These are phyloP conservation scores for Spicauda simplicius DNA, from an alignment of 2,888 invertebrate genomes.

Conservation along the genomic window DNA sequence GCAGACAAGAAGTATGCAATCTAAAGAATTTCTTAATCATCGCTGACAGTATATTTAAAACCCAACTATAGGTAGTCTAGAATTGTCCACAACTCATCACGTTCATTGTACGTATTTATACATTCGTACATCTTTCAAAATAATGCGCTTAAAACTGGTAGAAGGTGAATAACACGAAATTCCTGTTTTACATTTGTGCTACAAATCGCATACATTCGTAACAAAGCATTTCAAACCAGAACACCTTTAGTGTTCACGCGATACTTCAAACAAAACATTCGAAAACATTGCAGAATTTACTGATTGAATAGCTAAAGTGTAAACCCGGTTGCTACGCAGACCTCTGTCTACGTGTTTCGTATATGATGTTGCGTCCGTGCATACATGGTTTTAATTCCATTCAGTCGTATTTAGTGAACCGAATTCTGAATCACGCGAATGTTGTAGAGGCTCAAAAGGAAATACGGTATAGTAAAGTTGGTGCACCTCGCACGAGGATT, in stretches of 20 bases:
- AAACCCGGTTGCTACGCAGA: slow-evolving; percentile 11
- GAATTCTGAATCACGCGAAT: slow-evolving; percentile 10
- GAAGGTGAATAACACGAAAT: neutral
- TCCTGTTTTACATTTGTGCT: neutral
- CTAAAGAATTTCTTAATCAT: too few relatives aligned
- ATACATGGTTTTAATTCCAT: slow-evolving; percentile 14
- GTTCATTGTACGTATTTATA: too few relatives aligned
- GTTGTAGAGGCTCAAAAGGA: slow-evolving; percentile 7
- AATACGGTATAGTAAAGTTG: neutral
- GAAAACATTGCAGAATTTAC: neutral
- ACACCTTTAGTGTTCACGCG: neutral
- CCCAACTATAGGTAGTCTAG: too few relatives aligned
- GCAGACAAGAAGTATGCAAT: too few relatives aligned
- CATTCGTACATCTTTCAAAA: too few relatives aligned
- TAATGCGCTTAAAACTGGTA: neutral
- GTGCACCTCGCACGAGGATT: neutral
- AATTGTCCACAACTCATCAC: too few relatives aligned
- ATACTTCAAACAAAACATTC: neutral
- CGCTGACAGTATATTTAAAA: too few relatives aligned
- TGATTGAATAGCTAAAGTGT: slow-evolving; percentile 11
- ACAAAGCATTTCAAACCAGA: neutral
- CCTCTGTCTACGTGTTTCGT: slow-evolving; percentile 12
- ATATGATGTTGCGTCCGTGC: neutral
- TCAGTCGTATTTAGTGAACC: slow-evolving; percentile 12
- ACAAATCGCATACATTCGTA: neutral